Base-by-base conservation (phyloP, 2,797 vertebrate genomes). In the Sebastes diaconus region DNA sequence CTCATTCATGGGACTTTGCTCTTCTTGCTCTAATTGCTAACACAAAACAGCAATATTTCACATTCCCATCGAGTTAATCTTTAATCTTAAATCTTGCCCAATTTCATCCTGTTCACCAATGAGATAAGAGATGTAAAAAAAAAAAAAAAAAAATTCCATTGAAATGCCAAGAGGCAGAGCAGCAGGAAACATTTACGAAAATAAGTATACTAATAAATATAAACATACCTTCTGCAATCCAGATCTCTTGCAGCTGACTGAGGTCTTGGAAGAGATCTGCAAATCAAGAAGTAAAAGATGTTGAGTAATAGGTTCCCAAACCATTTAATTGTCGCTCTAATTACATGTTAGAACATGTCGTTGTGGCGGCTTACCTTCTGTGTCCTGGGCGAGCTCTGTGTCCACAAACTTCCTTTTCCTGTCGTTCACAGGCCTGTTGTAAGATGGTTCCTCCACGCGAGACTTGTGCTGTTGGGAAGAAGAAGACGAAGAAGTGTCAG, bases 251-350 rank as follows among this genome's bases (percentile, higher is more conserved):
- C 75, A 99, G 96, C 91, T 97, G 97, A 93, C 98, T 98, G 90
- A 99, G 97, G 94, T 99, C 98, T 93, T 99, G 98, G 94, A 99
- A 99, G 86, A 99, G 96, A 90, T 99, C 98, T 99, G 93, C 2
- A 84, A 79, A 67, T 2, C 3, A 67, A 30, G 20, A 8, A 63
- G 39, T 9, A 29, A 29, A 68, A 34, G 57, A 68, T 30, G 30
- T 1, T 16, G 8, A 66, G 25, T 6, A 10, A 0, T 12, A 52
- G 14, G 13, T 20, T 12, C 12, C 46, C 25, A 18, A 18, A 11
- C 25, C 27, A n/a, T 6, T 46, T 30, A 8, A 32, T 4, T 36
- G 10, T 34, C 3, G 8, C 29, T 32, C 22, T 29, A 24, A 71
- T 7, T 25, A 22, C 18, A 73, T 52, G 22, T 46, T 27, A 42